Evolutionary conservation across 2,888 invertebrate species (phyloP).

Genomic region (Conops quadrifasciatus): DNA sequence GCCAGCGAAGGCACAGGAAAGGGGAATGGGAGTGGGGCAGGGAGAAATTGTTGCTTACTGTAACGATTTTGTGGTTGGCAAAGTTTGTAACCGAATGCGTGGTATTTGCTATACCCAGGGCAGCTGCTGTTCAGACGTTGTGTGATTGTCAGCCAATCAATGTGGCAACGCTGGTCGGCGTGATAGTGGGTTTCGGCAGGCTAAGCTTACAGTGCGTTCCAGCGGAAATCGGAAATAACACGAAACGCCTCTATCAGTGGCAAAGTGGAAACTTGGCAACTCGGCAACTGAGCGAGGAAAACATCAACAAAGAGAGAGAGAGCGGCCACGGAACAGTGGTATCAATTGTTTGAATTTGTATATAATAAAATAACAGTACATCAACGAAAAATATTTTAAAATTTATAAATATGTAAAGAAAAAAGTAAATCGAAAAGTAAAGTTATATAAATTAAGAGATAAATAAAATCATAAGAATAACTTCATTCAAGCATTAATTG

Average conservation of each 20-base stretch:
- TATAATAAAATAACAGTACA: too few species aligned
- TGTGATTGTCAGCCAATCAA: conserved; percentile 6
- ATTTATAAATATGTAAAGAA: too few species aligned
- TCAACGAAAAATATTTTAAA: too few species aligned
- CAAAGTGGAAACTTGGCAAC: neutral
- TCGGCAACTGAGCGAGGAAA: neutral
- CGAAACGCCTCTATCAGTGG: conserved; percentile 11
- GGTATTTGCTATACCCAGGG: neutral
- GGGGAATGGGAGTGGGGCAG: neutral
- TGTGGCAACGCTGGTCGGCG: conserved; percentile 9
- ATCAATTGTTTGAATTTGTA: too few species aligned
- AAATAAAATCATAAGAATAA: too few species aligned
- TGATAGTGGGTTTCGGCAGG: neutral
- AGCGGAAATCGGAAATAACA: conserved; percentile 28
- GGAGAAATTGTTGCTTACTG: neutral
- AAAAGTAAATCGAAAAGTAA: too few species aligned
- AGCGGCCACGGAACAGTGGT: too few species aligned
- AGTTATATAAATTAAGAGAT: too few species aligned
- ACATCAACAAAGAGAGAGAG: neutral
- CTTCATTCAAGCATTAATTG: too few species aligned
- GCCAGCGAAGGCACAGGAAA: neutral
- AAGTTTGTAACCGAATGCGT: conserved; percentile 21
- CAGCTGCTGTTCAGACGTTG: neutral
- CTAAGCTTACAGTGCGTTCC: neutral
- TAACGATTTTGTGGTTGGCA: conserved; percentile 7